A percentile compares a stretch with the other conserved stretches of the same genome.
Conservation (phyloP, 2,888 invertebrate genomes). For the Hermaeophaga mercurialis region DNA sequence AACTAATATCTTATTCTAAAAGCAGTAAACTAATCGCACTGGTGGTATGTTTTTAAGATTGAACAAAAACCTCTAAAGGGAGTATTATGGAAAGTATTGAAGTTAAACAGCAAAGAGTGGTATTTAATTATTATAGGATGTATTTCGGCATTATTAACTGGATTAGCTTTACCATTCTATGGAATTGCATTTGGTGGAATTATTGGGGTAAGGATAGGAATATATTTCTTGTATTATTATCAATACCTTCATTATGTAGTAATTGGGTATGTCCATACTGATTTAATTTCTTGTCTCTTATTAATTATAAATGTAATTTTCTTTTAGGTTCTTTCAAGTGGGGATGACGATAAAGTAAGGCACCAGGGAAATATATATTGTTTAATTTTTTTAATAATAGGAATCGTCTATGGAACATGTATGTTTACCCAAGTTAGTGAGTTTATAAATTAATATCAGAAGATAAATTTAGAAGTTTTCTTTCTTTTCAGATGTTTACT, state of each 20-base stretch:
- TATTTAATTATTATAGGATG: slow-evolving; percentile 65
- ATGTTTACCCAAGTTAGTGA: slow-evolving; percentile 73
- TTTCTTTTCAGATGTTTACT: slow-evolving; percentile 55
- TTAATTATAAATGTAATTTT: too few species aligned
- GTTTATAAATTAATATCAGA: too few species aligned
- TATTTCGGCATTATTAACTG: slow-evolving; percentile 66
- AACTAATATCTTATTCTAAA: not conserved
- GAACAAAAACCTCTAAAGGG: slow-evolving; percentile 48
- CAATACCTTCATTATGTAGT: too few species aligned
- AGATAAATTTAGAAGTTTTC: not conserved
- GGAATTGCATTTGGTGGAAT: slow-evolving; percentile 73
- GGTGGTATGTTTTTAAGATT: not conserved
- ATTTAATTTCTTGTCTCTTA: too few species aligned
- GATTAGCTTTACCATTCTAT: slow-evolving; percentile 72
- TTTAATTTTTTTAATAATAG: slow-evolving; percentile 61
- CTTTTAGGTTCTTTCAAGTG: slow-evolving; percentile 65
- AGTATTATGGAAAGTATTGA: slow-evolving; percentile 65
- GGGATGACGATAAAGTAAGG: slow-evolving; percentile 64
- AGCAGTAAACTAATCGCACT: not conserved
- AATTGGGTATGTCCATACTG: too few species aligned
- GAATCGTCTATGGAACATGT: slow-evolving; percentile 66
- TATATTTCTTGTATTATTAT: too few species aligned
- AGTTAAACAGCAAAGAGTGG: slow-evolving; percentile 70
- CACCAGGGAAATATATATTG: slow-evolving; percentile 61
- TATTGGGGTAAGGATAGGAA: too few species aligned